Percentiles rank a stretch among this genome's conserved stretches.
Conservation (phyloP, 2,888 invertebrate species). For the Polydesmus complanatus region DNA sequence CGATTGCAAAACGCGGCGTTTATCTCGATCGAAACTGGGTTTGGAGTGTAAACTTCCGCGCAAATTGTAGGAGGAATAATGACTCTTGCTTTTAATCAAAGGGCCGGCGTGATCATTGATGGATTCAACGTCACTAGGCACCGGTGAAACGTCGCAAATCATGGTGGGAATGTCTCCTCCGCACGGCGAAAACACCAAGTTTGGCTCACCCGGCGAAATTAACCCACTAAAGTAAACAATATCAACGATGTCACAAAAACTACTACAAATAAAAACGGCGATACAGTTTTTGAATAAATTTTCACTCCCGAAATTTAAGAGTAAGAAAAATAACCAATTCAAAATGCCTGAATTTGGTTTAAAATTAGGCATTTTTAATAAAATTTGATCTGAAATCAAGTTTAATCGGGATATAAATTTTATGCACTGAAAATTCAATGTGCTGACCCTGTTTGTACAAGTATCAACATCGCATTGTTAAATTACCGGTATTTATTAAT, state of each 20-base stretch:
- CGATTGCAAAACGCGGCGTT: not conserved
- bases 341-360: no score
- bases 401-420: no score
- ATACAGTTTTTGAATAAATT: no score
- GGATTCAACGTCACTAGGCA: constrained; percentile 14
- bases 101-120: not conserved
- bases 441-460: no score
- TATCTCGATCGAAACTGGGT: not conserved
- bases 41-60: not conserved
- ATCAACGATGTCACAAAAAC: no score
- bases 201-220: not conserved
- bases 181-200: not conserved
- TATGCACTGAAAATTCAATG: no score
- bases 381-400: no score
- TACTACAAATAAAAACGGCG: not conserved
- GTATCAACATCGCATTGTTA: no score
- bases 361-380: no score
- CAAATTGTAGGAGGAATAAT: not conserved
- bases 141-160: constrained; percentile 16
- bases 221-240: not conserved
- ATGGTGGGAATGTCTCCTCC: constrained; percentile 12
- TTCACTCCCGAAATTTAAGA: no score
- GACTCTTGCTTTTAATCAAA: not conserved
- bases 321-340: no score
- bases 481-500: no score